Conservation (phyloP, 2,888 invertebrate genomes). For the Parthenolecanium corni region DNA sequence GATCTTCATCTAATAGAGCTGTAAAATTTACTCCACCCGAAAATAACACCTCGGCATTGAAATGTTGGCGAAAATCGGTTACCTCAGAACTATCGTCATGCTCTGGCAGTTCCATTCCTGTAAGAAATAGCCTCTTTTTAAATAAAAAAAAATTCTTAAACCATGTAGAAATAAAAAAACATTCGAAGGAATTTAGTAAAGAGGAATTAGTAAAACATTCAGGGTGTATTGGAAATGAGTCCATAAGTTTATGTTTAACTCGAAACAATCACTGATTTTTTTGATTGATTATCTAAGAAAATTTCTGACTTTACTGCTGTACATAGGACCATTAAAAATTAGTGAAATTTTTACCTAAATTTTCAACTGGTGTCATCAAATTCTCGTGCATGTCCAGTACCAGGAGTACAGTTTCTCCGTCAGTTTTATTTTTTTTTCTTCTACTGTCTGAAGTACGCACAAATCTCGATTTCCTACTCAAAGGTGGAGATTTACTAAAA, state of each 20-base stretch:
- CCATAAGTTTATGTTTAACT: too few species aligned
- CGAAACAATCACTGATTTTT: neutral
- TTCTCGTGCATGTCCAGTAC: constrained; percentile 60
- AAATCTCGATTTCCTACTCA: constrained; percentile 25
- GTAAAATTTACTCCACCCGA: constrained; percentile 60
- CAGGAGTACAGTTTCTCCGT: constrained; percentile 47
- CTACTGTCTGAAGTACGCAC: constrained; percentile 21
- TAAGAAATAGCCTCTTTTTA: too few species aligned
- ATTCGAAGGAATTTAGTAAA: neutral
- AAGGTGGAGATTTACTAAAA: constrained; percentile 10
- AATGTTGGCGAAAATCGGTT: constrained; percentile 61
- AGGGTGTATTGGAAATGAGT: neutral
- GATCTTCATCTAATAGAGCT: constrained; percentile 58
- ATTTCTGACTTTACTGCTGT: neutral
- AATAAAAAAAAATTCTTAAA: neutral
- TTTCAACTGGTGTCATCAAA: constrained; percentile 61
- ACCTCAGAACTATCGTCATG: constrained; percentile 58
- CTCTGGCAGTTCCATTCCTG: constrained; percentile 52
- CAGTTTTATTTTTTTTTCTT: constrained; percentile 9
- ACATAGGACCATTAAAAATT: too few species aligned
- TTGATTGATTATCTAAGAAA: neutral
- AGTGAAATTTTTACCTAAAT: constrained; percentile 48
- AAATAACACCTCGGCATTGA: constrained; percentile 52
- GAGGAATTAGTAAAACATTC: neutral
- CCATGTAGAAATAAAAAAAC: neutral